phyloP scores from a whole-genome alignment of 2,797 vertebrate species.

The Ctenochaetus hawaiiensis region DNA sequence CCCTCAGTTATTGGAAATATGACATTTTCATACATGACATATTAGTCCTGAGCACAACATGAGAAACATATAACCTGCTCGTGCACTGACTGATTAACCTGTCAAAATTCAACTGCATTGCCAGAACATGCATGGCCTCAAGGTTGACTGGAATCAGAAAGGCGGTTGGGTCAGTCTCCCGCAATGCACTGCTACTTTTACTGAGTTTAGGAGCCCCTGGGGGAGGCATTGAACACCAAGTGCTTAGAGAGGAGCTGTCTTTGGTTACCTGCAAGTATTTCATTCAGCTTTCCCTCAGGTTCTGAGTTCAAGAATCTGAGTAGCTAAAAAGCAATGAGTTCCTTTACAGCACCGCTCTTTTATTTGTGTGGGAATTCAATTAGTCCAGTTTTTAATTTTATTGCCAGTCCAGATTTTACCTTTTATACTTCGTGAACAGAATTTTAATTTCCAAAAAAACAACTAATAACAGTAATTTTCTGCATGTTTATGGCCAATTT shows the following conservation, averaged over 20 bases:
- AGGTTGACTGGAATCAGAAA: slow-evolving; percentile 55
- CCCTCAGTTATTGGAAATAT: slow-evolving; percentile 23
- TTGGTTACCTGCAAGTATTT: slow-evolving; percentile 38
- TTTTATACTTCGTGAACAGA: not conserved
- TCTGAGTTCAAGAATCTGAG: slow-evolving; percentile 10
- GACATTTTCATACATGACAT: slow-evolving; percentile 25
- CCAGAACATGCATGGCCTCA: slow-evolving; percentile 33
- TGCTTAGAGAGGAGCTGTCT: slow-evolving; percentile 29
- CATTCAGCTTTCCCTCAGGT: slow-evolving; percentile 36
- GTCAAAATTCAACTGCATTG: slow-evolving; percentile 50
- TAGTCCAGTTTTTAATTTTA: not conserved
- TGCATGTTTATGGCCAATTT: not conserved
- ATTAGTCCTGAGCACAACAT: slow-evolving; percentile 21
- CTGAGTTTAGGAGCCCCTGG: slow-evolving; percentile 37
- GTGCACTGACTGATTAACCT: slow-evolving; percentile 61
- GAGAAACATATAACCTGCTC: slow-evolving; percentile 31
- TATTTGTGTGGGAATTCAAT: not conserved
- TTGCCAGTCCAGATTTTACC: not conserved
- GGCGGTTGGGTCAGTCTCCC: slow-evolving; percentile 45
- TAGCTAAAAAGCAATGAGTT: not conserved
- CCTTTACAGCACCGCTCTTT: not conserved
- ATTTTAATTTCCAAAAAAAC: not conserved
- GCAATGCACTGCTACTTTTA: slow-evolving; percentile 21
- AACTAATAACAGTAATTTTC: not conserved
- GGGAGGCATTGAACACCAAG: slow-evolving; percentile 24